phyloP scores from a whole-genome alignment of 2,797 vertebrate species.

The Danio choprae region DNA sequence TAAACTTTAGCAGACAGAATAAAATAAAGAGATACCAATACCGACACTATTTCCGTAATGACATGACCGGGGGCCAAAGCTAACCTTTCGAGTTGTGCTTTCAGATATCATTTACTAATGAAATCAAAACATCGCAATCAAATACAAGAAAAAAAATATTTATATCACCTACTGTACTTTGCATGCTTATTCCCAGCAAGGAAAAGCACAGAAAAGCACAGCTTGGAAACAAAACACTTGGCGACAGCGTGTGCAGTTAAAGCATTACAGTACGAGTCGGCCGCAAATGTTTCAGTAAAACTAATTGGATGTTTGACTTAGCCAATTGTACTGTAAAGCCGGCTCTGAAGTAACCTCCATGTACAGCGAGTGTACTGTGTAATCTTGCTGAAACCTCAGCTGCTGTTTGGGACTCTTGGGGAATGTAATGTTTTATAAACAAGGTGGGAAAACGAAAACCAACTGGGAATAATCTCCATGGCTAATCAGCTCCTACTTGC shows the following conservation, averaged over 20 bases:
- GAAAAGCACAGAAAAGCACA: slow-evolving; percentile 44
- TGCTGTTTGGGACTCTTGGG: slow-evolving; percentile 65
- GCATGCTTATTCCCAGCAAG: slow-evolving; percentile 46
- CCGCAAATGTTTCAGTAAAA: slow-evolving; percentile 42
- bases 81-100: slow-evolving; percentile 43
- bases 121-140: slow-evolving; percentile 47
- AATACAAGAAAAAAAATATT: slow-evolving; percentile 39
- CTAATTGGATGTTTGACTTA: slow-evolving; percentile 56
- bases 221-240: not conserved
- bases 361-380: slow-evolving; percentile 33
- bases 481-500: slow-evolving; percentile 73
- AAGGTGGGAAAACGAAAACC: slow-evolving; percentile 69
- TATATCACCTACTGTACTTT: slow-evolving; percentile 41
- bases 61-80: slow-evolving; percentile 45
- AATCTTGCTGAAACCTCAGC: slow-evolving; percentile 68
- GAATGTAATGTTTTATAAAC: slow-evolving; percentile 73
- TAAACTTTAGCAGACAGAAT: slow-evolving; percentile 16
- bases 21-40: slow-evolving; percentile 31
- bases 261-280: slow-evolving; percentile 25
- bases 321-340: slow-evolving; percentile 21
- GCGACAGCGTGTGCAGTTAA: slow-evolving; percentile 46
- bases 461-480: slow-evolving; percentile 71
- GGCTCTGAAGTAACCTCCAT: slow-evolving; percentile 38
- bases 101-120: slow-evolving; percentile 35
- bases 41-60: slow-evolving; percentile 13